A percentile compares a stretch with the other conserved stretches of the same genome.
These are phyloP conservation scores for Pocillopora damicornis DNA, from an alignment of 64 coral and sea anemone species.

Conservation along the genomic window DNA sequence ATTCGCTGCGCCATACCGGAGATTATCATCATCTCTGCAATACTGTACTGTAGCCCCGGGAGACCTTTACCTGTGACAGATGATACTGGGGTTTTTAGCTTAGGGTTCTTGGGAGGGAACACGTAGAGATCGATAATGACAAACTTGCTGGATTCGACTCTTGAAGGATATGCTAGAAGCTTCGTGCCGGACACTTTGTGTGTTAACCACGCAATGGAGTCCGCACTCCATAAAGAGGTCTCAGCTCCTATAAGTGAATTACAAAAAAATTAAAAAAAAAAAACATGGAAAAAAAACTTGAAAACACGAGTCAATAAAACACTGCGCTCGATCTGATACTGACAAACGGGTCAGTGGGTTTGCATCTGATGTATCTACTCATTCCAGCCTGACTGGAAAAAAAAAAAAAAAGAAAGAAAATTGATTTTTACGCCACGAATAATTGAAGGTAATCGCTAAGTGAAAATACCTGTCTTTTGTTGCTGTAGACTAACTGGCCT, in stretches of 20 bases:
- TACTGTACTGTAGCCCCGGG: conserved; percentile 67
- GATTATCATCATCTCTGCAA: conserved; percentile 72
- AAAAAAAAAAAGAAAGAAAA: no score
- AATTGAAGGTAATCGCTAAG: no score
- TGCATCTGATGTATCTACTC: no score
- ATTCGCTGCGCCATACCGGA: conserved; percentile 62
- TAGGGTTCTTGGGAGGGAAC: conserved; percentile 20
- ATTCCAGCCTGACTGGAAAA: no score
- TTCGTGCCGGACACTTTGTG: conserved; percentile 64
- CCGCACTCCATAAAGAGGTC: conserved; percentile 58
- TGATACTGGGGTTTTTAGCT: background rate
- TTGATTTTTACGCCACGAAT: no score
- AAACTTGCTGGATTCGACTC: conserved; percentile 29
- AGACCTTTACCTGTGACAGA: background rate
- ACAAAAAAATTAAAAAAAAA: background rate
- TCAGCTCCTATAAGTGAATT: conserved; percentile 4
- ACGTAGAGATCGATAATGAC: conserved; percentile 68
- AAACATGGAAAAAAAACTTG: no score
- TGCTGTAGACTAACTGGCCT: conserved; percentile 14
- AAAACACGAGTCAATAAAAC: no score
- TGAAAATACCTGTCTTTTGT: background rate
- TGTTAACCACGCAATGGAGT: conserved; percentile 68
- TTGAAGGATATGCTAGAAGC: conserved; percentile 64
- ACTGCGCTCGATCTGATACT: no score
- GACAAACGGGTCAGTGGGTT: no score